These are phyloP conservation scores for Ramazzottius varieornatus DNA, from an alignment of 2,888 invertebrate genomes.

Conservation along the genomic window DNA sequence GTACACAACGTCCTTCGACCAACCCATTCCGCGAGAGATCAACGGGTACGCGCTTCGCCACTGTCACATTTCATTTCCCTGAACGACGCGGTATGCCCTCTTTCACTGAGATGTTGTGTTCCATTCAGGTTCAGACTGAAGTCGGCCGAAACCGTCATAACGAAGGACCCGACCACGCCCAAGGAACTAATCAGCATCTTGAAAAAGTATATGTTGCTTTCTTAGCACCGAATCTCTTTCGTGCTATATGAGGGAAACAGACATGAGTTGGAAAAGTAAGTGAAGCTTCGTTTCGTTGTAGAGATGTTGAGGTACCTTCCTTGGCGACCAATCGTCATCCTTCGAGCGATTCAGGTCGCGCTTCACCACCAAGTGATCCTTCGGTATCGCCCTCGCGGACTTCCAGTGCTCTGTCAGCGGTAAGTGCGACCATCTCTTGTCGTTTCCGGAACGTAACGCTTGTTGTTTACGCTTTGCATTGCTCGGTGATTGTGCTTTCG, in stretches of 20 bases:
- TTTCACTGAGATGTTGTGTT: too few relatives aligned
- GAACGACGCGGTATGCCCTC: too few relatives aligned
- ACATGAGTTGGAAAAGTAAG: too few relatives aligned
- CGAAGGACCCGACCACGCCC: not conserved
- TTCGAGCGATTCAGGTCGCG: not conserved
- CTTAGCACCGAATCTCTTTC: not conserved
- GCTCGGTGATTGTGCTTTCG: too few relatives aligned
- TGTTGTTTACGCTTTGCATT: too few relatives aligned
- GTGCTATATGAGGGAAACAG: not conserved
- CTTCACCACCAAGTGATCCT: not conserved
- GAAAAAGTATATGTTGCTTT: not conserved
- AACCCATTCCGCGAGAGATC: not conserved
- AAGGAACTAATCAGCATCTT: conserved; percentile 1
- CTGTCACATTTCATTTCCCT: too few relatives aligned
- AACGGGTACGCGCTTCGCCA: not conserved
- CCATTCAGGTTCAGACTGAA: not conserved
- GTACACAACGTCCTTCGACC: too few relatives aligned
- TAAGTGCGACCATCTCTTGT: not conserved
- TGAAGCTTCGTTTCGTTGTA: too few relatives aligned
- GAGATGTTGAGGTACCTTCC: too few relatives aligned
- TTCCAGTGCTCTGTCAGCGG: not conserved
- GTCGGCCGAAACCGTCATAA: not conserved
- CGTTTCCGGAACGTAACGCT: not conserved
- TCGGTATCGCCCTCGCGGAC: not conserved
- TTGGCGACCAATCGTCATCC: too few relatives aligned